Base-by-base conservation (phyloP, 2,797 vertebrate species). In the Gallirallus australis region DNA sequence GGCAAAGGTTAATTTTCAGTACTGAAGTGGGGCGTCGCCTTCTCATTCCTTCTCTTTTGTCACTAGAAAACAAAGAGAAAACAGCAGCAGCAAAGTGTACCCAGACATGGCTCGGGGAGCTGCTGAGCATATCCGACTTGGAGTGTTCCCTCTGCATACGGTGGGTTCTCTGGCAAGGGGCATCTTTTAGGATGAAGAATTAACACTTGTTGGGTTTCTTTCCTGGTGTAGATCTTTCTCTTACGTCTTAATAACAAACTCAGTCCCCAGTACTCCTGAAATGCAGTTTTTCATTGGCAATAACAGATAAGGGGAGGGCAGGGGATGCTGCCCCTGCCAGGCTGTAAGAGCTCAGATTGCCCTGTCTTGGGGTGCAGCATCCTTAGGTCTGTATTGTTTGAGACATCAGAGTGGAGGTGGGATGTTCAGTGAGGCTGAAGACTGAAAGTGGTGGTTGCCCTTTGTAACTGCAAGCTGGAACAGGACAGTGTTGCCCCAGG, bases 131-230 rank as follows among this genome's bases (percentile, higher is more conserved):
- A 53, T 98, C 98, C 35, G 99, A 99, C 95, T 97, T 99, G 65
- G 99, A 99, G 96, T 99, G 99, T 73, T 99, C 99, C 70, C 98
- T 99, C 90, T 99, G 99, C 96, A 99, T 99, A 84, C 98, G 99
- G 99, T 99, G 85, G 98, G 98, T 96, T 90, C 77, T 76, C 24
- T 1, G 2, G 2, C 1, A 0, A 35, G 15, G 40, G 85, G 87
- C 54, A 45, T 45, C 42, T 86, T 48, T 81, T 31, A 16, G 47
- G 25, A 30, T 39, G 66, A 78, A 15, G 23, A 76, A 28, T n/a
- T 48, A 59, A 9, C 63, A 64, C 19, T 66, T 76, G 25, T 45
- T 63, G 31, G 15, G 18, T 56, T 82, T 40, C 25, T 64, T 84
- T 35, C 48, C 63, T 71, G 47, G 8, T 75, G 39, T 50, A 40